Percentiles rank a stretch among this genome's conserved stretches.
Conservation (phyloP, 2,888 invertebrate species). For the Cylindroiulus punctatus region DNA sequence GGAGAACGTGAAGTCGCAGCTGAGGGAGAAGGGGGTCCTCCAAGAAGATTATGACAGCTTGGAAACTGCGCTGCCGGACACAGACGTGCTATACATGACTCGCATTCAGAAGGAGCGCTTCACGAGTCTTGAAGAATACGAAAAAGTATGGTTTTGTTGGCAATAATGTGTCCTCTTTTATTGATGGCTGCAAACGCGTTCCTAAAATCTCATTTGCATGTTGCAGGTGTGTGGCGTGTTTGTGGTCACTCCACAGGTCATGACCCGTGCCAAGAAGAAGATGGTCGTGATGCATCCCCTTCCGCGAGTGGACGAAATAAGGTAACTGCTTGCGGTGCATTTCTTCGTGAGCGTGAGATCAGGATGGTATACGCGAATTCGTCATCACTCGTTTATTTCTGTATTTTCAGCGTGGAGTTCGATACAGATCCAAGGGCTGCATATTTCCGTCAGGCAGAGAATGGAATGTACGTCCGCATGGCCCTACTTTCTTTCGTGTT, state of each 20-base stretch:
- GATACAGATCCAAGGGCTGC: slow-evolving; percentile 97
- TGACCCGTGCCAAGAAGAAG: slow-evolving; percentile 91
- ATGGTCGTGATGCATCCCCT: slow-evolving; percentile 98
- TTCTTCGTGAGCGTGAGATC: background rate
- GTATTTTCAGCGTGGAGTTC: slow-evolving; percentile 78
- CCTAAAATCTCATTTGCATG: background rate
- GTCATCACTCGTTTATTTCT: slow-evolving; percentile 11
- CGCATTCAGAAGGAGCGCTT: slow-evolving; percentile 96
- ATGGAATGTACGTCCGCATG: slow-evolving; percentile 99
- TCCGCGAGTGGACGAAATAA: slow-evolving; percentile 92
- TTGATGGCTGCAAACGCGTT: background rate
- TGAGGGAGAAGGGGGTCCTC: slow-evolving; percentile 79
- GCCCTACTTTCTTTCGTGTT: slow-evolving; percentile 92
- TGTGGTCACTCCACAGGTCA: slow-evolving; percentile 91
- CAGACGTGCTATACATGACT: slow-evolving; percentile 98
- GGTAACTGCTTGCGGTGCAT: slow-evolving; percentile 61
- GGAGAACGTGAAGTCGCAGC: slow-evolving; percentile 80
- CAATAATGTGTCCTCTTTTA: background rate
- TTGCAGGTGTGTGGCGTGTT: slow-evolving; percentile 83
- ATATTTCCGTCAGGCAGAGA: slow-evolving; percentile 97
- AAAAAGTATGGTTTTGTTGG: slow-evolving; percentile 72
- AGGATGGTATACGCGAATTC: background rate
- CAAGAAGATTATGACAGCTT: slow-evolving; percentile 69
- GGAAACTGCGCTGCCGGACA: slow-evolving; percentile 87
- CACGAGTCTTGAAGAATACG: slow-evolving; percentile 81